Base-by-base conservation (phyloP, 2,888 invertebrate species). In the Mesoligia furuncula region DNA sequence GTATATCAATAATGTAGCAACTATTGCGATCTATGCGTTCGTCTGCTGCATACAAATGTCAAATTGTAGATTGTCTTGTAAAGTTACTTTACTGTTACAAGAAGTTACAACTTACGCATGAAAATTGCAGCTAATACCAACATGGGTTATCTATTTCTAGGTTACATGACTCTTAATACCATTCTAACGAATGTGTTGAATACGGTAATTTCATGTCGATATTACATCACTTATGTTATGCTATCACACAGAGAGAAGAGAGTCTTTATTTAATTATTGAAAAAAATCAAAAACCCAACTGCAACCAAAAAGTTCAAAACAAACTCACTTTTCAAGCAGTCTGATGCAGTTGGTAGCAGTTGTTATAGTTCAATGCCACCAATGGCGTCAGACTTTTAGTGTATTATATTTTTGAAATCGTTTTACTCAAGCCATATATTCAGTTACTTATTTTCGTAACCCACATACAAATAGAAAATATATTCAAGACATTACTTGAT, bases 31-130 rank as follows among this genome's bases (percentile, higher is more conserved):
- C 62, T 71, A 54, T 59, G 48, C 3, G 4, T 54, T 5, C 39
- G 57, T 57, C 45, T 15, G 27, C 27, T 72, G 83, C 61, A 83
- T 83, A 86, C 79, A 73, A n/a, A n/a, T n/a, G n/a, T n/a, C n/a
- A n/a, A 86, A 83, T 83, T 67, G 8, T 66, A 65, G 36, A 65
- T 66, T 17, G 20, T 70, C 70, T 61, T 48, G 24, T 73, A 61
- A 73, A 73, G 11, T 54, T 1, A 67, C 7, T 36, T 71, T 70
- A 54, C 62, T 68, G 61, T 71, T 85, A 74, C 51, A 51, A 45
- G 0, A 5, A 13, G 61, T 15, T 62, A 67, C 85, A 31, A 51
- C 8, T 5, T 15, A 73, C 13, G 86, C 83, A 82, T 85, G 48
- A 69, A 66, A 57, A 82, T 72, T 24, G 36, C 6, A 36, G 39